Evolutionary conservation across 2,113 vertebrate species (phyloP), one percentile per base, ranked within the genome.

Genomic region (Galbula dea): DNA sequence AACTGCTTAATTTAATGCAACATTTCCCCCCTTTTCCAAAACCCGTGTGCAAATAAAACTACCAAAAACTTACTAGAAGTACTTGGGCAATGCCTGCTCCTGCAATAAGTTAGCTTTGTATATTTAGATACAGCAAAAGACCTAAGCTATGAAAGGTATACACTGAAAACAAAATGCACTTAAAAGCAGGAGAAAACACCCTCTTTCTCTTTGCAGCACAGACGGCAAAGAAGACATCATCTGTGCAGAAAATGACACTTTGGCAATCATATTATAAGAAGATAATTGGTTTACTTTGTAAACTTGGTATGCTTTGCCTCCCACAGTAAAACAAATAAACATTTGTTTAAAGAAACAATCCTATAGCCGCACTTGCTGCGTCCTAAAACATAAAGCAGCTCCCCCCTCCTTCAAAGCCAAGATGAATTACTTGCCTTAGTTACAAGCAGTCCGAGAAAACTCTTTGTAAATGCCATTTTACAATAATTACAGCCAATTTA

Each of bases 401-500:
- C 91, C 75, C 89, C 78, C 75, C 51, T 69, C 78, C 43, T 89
- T 43, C 81, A 76, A 85, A 95, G 91, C 87, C 57, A 80, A 93
- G 63, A 93, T 62, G 91, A 96, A 89, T 96, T 94, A 92, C 93
- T 95, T 96, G 81, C 93, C 82, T 88, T 86, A 74, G 72, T 90
- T 96, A 97, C 73, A 83, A 94, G 91, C 96, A 89, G 91, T 2
- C 79, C 15, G 23, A 96, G 95, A 67, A 93, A 97, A 97, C 93
- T 94, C 95, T 96, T 95, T 95, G 93, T 95, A 95, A 97, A 97
- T 89, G 93, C 92, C 78, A 97, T 96, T 96, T 97, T 97, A 96
- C 1, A 24, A 96, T 86, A 96, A 96, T 97, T 97, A 97, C 94
- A 94, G 95, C 93, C 77, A 82, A 93, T 95, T 89, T 82, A 83